Conservation (phyloP, 2,113 vertebrate species). For the Rhinogobius similis region DNA sequence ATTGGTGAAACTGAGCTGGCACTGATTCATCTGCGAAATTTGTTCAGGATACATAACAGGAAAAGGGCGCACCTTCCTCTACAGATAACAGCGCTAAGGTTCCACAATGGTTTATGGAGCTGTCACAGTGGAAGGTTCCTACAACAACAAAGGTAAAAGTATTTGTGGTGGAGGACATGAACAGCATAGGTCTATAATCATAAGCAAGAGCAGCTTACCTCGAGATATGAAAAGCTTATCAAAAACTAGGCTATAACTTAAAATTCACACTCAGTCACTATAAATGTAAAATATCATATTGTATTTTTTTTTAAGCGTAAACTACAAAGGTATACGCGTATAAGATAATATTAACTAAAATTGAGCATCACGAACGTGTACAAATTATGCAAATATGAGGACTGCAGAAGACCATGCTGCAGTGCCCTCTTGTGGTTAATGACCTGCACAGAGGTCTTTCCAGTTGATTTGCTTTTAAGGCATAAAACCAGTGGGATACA, state of each 20-base stretch:
- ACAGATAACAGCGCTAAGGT: constrained; percentile 44
- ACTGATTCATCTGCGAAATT: constrained; percentile 35
- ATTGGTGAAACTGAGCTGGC: neutral
- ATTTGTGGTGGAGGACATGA: neutral
- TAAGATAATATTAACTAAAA: too few relatives aligned
- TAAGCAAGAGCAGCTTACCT: too few relatives aligned
- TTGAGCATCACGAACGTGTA: too few relatives aligned
- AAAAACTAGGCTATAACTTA: too few relatives aligned
- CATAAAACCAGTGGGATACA: too few relatives aligned
- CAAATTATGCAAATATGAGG: too few relatives aligned
- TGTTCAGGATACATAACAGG: constrained; percentile 60
- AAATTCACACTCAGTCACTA: too few relatives aligned
- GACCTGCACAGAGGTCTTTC: neutral
- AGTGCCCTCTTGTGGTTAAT: neutral
- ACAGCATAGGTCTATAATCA: neutral
- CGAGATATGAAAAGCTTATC: too few relatives aligned
- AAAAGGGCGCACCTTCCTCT: constrained; percentile 69
- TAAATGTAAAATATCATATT: too few relatives aligned
- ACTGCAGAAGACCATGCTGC: neutral
- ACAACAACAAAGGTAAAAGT: neutral
- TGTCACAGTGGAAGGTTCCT: constrained; percentile 6
- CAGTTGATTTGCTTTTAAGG: too few relatives aligned
- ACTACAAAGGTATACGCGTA: too few relatives aligned
- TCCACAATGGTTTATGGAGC: constrained; percentile 15
- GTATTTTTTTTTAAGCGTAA: too few relatives aligned